phyloP scores from a whole-genome alignment of 2,888 invertebrate species.

The Rhopalosiphum nymphaeae region DNA sequence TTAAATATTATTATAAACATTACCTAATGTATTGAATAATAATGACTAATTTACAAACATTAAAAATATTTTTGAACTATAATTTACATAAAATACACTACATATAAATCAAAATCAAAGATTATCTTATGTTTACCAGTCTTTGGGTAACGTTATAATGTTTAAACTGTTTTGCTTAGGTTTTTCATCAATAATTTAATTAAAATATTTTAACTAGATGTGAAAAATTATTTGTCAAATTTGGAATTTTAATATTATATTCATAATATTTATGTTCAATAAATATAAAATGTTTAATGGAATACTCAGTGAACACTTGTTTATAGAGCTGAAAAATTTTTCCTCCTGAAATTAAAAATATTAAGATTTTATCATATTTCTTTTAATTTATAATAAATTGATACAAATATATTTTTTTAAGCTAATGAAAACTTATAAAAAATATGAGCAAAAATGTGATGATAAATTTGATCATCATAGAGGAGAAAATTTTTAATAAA shows the following conservation, averaged over 20 bases:
- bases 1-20: not conserved
- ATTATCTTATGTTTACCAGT: constrained; percentile 14
- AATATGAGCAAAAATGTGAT: not conserved
- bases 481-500: not conserved
- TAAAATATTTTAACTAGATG: not conserved
- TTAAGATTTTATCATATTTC: too few relatives aligned
- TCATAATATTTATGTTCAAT: not conserved
- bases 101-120: not conserved
- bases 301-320: not conserved
- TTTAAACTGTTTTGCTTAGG: not conserved
- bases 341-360: not conserved
- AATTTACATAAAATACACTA: not conserved
- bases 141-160: not conserved
- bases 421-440: not conserved
- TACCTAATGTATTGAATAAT: not conserved
- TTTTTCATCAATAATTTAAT: not conserved
- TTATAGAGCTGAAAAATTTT: not conserved
- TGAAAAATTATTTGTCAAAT: not conserved
- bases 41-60: constrained; percentile 11
- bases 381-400: too few relatives aligned
- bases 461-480: not conserved
- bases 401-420: not conserved
- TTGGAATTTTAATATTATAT: not conserved
- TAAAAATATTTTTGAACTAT: not conserved
- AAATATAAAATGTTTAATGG: not conserved